phyloP scores from a whole-genome alignment of 23 tunicate species.

The Clavelina lepadiformis region DNA sequence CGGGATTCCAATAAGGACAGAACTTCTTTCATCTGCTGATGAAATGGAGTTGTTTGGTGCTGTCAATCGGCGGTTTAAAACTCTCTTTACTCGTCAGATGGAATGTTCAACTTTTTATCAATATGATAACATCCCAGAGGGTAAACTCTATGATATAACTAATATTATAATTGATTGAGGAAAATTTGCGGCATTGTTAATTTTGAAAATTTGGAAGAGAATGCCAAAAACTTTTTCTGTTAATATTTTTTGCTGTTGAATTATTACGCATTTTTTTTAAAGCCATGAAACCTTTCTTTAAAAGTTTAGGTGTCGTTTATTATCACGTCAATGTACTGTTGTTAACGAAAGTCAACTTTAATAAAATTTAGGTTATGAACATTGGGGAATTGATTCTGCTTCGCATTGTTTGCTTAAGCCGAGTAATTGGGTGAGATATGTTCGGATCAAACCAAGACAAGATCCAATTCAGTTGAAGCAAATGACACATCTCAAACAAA shows the following conservation, averaged over 20 bases:
- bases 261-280: neutral
- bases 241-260: neutral
- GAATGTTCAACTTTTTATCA: conserved; percentile 67
- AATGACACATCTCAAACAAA: conserved; percentile 49
- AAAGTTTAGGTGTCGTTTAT: too few relatives aligned
- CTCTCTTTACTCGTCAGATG: conserved; percentile 46
- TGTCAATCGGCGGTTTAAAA: conserved; percentile 69
- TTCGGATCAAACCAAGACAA: conserved; percentile 47
- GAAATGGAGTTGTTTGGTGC: conserved; percentile 96
- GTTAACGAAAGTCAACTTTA: too few relatives aligned
- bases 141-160: conserved; percentile 5
- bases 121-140: conserved; percentile 77
- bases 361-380: conserved; percentile 72
- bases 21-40: conserved; percentile 71
- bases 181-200: neutral
- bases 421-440: conserved; percentile 53
- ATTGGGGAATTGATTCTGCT: conserved; percentile 80
- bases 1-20: conserved; percentile 54
- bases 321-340: too few relatives aligned
- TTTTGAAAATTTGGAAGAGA: neutral
- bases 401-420: conserved; percentile 72
- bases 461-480: conserved; percentile 51
- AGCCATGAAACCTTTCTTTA: too few relatives aligned
- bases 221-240: neutral
- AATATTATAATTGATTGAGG: neutral